phyloP scores from a whole-genome alignment of 2,888 invertebrate genomes.

The Drosophila macrospina region DNA sequence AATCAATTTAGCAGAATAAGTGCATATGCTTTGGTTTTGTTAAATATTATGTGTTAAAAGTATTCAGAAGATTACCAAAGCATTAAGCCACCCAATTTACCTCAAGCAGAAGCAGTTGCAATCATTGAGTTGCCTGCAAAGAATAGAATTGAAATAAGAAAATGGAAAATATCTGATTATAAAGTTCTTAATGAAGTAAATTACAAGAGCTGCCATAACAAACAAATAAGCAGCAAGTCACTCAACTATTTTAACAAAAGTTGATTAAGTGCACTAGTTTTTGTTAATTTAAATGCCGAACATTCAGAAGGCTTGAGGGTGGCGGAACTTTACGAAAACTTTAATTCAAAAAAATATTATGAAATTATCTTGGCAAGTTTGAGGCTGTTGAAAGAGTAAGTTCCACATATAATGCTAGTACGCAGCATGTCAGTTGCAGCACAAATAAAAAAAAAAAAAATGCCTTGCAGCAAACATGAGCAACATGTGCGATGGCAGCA shows the following conservation, averaged over 20 bases:
- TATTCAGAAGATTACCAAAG: neutral
- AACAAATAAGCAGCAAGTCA: constrained; percentile 10
- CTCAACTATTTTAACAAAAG: constrained; percentile 31
- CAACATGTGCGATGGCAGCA: constrained; percentile 41
- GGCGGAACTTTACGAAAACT: constrained; percentile 36
- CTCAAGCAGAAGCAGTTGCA: neutral
- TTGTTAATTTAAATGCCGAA: constrained; percentile 47
- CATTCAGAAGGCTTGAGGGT: constrained; percentile 16
- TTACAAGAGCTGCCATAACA: constrained; percentile 19
- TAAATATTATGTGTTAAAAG: too few species aligned
- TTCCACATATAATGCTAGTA: constrained; percentile 31
- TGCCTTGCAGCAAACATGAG: constrained; percentile 36
- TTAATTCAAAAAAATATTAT: constrained; percentile 38
- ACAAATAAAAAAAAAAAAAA: constrained; percentile 5
- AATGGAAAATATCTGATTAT: constrained; percentile 10
- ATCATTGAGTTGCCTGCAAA: neutral
- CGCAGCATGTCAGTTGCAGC: constrained; percentile 45
- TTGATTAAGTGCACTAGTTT: constrained; percentile 44
- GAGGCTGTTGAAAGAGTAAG: constrained; percentile 46
- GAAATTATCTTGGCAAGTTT: constrained; percentile 44
- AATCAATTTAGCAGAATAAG: neutral
- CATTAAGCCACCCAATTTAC: neutral
- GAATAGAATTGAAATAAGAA: constrained; percentile 2
- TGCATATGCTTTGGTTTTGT: neutral
- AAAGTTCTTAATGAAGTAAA: constrained; percentile 39